Evolutionary conservation across 2,888 invertebrate species (phyloP).

Genomic region (Caenorhabditis panamensis): DNA sequence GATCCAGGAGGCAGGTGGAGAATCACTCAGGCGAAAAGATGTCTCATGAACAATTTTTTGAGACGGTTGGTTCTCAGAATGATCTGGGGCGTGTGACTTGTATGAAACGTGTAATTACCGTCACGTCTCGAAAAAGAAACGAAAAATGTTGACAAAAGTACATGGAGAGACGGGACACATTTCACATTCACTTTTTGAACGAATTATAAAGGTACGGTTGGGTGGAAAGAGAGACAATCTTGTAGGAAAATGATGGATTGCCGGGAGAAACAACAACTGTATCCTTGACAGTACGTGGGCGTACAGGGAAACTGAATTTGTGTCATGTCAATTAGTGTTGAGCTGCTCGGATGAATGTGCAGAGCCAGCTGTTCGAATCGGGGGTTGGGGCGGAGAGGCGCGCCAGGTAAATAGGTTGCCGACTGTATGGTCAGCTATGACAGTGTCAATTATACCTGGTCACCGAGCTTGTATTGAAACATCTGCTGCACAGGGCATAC

Average conservation of each 20-base stretch:
- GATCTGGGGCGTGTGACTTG: constrained; percentile 33
- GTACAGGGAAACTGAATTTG: constrained; percentile 26
- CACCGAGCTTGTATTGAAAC: constrained; percentile 57
- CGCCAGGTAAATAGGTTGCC: constrained; percentile 55
- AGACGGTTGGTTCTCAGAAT: background rate
- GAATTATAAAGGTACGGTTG: constrained; percentile 54
- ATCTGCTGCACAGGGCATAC: constrained; percentile 53
- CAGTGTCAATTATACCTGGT: constrained; percentile 57
- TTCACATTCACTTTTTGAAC: constrained; percentile 27
- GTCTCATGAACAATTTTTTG: constrained; percentile 22
- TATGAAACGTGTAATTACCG: constrained; percentile 52
- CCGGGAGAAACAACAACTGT: constrained; percentile 16
- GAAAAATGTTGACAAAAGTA: constrained; percentile 51
- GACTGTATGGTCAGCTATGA: constrained; percentile 53
- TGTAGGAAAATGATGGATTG: constrained; percentile 38
- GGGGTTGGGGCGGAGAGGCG: constrained; percentile 7
- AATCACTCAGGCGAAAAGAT: constrained; percentile 42
- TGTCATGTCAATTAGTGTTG: constrained; percentile 48
- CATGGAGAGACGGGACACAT: constrained; percentile 11
- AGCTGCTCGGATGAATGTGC: constrained; percentile 50
- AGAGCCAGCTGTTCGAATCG: constrained; percentile 55
- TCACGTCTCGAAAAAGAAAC: background rate
- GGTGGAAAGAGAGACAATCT: constrained; percentile 26
- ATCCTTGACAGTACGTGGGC: constrained; percentile 20
- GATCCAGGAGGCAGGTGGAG: constrained; percentile 18